A percentile compares a stretch with the other conserved stretches of the same genome.
These are phyloP conservation scores for Cordylochernes scorpioides DNA, from an alignment of 2,888 invertebrate genomes.

Conservation along the genomic window DNA sequence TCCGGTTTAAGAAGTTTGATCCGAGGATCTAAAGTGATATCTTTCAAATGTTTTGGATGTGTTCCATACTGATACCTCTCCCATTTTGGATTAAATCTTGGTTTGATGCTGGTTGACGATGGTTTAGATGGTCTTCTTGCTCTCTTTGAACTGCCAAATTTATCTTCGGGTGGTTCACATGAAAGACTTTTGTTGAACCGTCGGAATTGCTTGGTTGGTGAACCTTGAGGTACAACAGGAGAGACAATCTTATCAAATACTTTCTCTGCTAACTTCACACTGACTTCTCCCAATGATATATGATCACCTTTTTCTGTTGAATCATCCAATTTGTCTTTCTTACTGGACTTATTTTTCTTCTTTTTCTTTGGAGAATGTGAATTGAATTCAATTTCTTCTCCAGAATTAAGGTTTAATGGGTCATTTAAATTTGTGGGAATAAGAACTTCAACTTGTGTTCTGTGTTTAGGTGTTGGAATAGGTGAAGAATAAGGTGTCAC, in stretches of 20 bases:
- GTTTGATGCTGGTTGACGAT: too few relatives aligned
- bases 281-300: slow-evolving; percentile 1
- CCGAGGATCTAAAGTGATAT: too few relatives aligned
- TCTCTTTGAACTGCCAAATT: slow-evolving; percentile 5
- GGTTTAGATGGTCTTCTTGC: slow-evolving; percentile 4
- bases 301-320: slow-evolving; percentile 4
- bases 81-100: too few relatives aligned
- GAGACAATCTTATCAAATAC: slow-evolving; percentile 53
- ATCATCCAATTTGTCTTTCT: slow-evolving; percentile 13
- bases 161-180: slow-evolving; percentile 2
- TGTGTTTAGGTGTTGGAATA: slow-evolving; percentile 47
- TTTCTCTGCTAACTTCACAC: slow-evolving; percentile 1
- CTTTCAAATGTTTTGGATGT: too few relatives aligned
- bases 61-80: slow-evolving; percentile 42
- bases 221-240: slow-evolving; percentile 67
- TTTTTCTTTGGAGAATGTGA: slow-evolving; percentile 13
- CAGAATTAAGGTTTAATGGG: slow-evolving; percentile 44
- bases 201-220: slow-evolving; percentile 19
- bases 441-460: slow-evolving; percentile 43
- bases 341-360: slow-evolving; percentile 14
- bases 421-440: slow-evolving; percentile 77
- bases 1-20: slow-evolving; percentile 52
- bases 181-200: slow-evolving; percentile 13
- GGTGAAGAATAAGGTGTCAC: slow-evolving; percentile 78
- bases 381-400: slow-evolving; percentile 17